phyloP scores from a whole-genome alignment of 1,140 invertebrate species.

The Lordiphosa clarofinis region DNA sequence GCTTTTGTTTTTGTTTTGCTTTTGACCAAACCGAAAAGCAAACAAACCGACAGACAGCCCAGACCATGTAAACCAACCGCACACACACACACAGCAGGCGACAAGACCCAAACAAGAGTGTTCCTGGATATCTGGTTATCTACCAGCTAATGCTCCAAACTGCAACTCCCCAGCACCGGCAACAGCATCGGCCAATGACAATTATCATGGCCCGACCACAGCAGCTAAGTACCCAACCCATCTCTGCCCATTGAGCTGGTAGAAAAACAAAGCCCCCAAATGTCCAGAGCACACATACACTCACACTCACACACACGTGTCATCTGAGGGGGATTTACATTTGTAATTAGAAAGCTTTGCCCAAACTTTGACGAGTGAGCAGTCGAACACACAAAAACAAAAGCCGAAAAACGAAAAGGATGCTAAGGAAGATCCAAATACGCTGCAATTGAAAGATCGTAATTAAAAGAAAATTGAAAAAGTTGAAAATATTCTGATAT shows the following conservation, averaged over 20 bases:
- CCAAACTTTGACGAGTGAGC: conserved; percentile 66
- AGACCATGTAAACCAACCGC: conserved; percentile 30
- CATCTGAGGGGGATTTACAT: conserved; percentile 65
- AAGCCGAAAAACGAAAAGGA: conserved; percentile 17
- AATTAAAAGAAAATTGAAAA: conserved; percentile 3
- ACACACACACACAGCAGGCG: conserved; percentile 29
- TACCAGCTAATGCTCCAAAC: conserved; percentile 26
- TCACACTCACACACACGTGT: conserved; percentile 20
- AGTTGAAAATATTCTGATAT: background rate
- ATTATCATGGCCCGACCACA: conserved; percentile 47
- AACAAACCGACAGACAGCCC: conserved; percentile 15
- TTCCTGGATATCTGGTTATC: conserved; percentile 33
- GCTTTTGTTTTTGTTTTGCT: conserved; percentile 23
- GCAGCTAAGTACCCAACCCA: conserved; percentile 34
- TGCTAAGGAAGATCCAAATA: background rate
- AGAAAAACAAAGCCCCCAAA: conserved; percentile 37
- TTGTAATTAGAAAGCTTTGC: conserved; percentile 74
- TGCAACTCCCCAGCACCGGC: conserved; percentile 10
- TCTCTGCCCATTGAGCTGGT: conserved; percentile 13
- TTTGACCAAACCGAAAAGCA: conserved; percentile 24
- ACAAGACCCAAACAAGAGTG: conserved; percentile 35
- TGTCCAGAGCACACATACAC: conserved; percentile 8
- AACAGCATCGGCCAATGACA: conserved; percentile 40
- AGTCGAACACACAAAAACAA: conserved; percentile 15
- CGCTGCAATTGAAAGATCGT: conserved; percentile 1